These are phyloP conservation scores for Illadopsis cleaveri DNA, from an alignment of 2,113 vertebrate genomes.

Conservation along the genomic window DNA sequence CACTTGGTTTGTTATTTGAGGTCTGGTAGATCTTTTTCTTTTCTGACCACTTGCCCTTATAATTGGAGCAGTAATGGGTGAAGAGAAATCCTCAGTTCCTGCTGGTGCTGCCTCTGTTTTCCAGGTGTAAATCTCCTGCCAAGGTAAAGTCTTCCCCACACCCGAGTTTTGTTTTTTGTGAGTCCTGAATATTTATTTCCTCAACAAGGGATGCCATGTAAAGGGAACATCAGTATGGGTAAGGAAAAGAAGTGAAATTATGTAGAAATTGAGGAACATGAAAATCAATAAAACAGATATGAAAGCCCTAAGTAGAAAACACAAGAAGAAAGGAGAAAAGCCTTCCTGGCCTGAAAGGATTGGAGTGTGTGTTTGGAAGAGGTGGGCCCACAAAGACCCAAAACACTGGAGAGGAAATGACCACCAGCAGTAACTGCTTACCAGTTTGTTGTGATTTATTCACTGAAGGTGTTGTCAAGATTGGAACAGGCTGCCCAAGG, in stretches of 20 bases:
- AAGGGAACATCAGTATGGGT: neutral
- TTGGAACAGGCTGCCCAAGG: neutral
- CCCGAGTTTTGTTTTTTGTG: neutral
- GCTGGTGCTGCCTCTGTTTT: neutral
- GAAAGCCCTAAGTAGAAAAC: neutral
- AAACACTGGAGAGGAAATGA: neutral
- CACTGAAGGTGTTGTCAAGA: neutral
- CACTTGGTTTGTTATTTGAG: neutral
- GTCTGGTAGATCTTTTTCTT: neutral
- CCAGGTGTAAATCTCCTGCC: neutral
- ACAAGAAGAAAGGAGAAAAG: neutral
- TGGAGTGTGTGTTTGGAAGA: neutral
- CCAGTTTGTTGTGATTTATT: neutral
- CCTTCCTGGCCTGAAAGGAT: neutral
- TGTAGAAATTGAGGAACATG: neutral
- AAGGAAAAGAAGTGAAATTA: neutral
- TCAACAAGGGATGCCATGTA: neutral
- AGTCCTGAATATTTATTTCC: neutral
- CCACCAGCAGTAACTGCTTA: neutral
- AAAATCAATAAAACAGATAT: neutral
- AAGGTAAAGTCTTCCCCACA: neutral
- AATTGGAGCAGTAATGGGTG: neutral
- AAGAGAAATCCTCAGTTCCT: neutral
- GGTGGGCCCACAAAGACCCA: neutral
- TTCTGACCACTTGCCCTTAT: neutral